Percentiles rank a stretch among this genome's conserved stretches.
Conservation (phyloP, 2,113 vertebrate species). For the Chlamydotis undulata region DNA sequence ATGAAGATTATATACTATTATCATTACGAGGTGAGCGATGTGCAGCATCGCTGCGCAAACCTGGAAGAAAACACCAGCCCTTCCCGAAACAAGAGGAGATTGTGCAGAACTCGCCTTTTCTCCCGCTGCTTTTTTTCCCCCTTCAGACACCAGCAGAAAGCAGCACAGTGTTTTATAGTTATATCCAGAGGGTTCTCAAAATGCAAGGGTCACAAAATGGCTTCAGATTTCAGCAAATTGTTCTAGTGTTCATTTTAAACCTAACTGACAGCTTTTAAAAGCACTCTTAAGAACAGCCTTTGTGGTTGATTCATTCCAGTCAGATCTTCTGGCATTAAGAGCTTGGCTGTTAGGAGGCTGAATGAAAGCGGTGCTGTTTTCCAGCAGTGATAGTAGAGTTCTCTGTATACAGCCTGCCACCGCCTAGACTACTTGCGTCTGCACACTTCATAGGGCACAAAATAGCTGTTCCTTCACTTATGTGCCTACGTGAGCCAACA, state of each 20-base stretch:
- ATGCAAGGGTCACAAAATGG: constrained; percentile 18
- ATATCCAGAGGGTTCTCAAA: background rate
- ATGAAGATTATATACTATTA: constrained; percentile 17
- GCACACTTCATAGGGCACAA: background rate
- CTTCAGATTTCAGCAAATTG: background rate
- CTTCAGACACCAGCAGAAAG: background rate
- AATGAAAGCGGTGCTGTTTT: background rate
- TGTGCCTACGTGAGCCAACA: background rate
- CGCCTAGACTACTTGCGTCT: background rate
- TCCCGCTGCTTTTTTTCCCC: background rate
- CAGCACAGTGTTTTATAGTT: background rate
- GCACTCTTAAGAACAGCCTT: background rate
- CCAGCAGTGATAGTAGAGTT: background rate
- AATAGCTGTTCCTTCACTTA: background rate
- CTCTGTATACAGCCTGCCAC: background rate
- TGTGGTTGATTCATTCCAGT: background rate
- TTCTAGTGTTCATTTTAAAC: background rate
- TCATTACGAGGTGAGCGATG: background rate
- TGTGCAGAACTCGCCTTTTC: background rate
- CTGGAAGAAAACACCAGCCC: background rate
- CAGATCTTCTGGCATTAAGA: background rate
- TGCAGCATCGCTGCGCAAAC: background rate
- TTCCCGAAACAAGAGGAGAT: background rate
- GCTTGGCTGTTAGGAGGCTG: background rate
- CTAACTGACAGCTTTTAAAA: background rate